Evolutionary conservation across 1,140 invertebrate genomes (phyloP), one percentile per base, ranked within the genome.

Genomic region (Drosophila watanabei): DNA sequence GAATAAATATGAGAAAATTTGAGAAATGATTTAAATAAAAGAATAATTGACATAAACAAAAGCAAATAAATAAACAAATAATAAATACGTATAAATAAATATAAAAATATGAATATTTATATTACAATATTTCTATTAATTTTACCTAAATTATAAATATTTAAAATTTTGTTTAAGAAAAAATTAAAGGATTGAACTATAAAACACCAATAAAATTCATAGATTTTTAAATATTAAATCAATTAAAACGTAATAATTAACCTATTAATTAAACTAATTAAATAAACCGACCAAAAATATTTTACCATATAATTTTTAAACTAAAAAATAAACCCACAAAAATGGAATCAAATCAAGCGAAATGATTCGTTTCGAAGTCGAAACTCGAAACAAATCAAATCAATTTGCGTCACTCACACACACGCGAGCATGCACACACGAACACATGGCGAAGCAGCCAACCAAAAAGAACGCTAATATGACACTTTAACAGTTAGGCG

Each of bases 381-480:
- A 45, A 71, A 68, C 45, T 71, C 39, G 10, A 79, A 58, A 89
- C 86, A 89, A 89, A 89, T 90, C 86, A 89, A 89, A 89, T 88
- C 85, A 88, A 88, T 88, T 89, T 84, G 85, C 73, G 69, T 51
- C 70, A 52, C 85, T 78, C 69, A 71, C 48, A 52, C 60, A 69
- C 75, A 62, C 62, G 54, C 32, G 30, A 37, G 46, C 71, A 33
- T 65, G 43, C 62, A 58, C 51, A 37, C 32, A 49, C 48, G 41
- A 28, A 59, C 16, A 46, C 63, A 43, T 51, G 70, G 48, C 60
- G 79, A 90, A 76, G 73, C 87, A 90, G 72, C 86, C 86, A 90
- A 90, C 87, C 86, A 90, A 90, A 90, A 90, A 90, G 75, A 90
- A 89, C 86, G 83, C 86, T 89, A 90, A 90, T 90, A 90, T 90